These are phyloP conservation scores for Agrotis clavis DNA, from an alignment of 2,888 invertebrate genomes.

Conservation along the genomic window DNA sequence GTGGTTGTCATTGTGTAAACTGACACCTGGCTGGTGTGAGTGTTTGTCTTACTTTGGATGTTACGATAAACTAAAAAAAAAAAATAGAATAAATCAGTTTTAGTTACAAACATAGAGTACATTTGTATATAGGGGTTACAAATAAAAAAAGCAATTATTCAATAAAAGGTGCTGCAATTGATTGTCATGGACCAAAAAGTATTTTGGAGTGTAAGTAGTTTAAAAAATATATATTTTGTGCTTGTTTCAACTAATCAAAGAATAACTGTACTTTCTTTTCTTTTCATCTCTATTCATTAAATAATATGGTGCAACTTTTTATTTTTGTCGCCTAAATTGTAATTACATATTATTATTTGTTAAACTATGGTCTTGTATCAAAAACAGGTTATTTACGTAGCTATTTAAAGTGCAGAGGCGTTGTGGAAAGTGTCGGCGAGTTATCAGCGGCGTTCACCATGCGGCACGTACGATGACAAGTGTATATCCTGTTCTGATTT, in stretches of 20 bases:
- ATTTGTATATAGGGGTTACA: no score
- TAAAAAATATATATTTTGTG: background rate
- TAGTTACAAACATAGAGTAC: no score
- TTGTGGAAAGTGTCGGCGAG: constrained; percentile 35
- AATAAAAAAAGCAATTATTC: constrained; percentile 16
- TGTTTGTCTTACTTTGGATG: background rate
- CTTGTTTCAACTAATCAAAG: background rate
- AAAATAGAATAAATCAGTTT: background rate
- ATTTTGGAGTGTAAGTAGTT: constrained; percentile 69
- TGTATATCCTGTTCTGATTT: constrained; percentile 25
- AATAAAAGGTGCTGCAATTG: constrained; percentile 40
- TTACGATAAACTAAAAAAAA: background rate
- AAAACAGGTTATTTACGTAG: constrained; percentile 50
- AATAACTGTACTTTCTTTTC: constrained; percentile 32
- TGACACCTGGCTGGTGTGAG: background rate
- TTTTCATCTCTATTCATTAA: background rate
- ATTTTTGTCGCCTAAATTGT: no score
- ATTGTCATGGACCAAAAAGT: constrained; percentile 68
- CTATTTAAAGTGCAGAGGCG: constrained; percentile 36
- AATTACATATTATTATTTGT: background rate
- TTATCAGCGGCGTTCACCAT: constrained; percentile 17
- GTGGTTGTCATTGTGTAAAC: constrained; percentile 3
- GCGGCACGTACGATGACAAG: constrained; percentile 9
- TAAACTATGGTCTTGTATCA: constrained; percentile 10
- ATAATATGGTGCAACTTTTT: background rate